Conservation (phyloP, 1,140 invertebrate species). For the Stegodyphus dumicola region DNA sequence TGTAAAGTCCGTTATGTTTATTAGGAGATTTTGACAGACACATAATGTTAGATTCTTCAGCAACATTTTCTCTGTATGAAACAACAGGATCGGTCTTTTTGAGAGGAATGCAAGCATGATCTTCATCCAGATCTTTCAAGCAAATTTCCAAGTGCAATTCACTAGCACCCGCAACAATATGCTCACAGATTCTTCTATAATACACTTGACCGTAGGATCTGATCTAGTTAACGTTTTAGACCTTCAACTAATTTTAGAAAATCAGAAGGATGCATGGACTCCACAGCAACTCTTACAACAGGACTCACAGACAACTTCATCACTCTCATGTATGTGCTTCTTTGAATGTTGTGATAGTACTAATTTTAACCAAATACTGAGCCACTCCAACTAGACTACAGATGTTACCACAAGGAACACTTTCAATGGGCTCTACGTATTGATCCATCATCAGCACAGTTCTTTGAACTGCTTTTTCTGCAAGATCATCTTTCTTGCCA, state of each 20-base stretch:
- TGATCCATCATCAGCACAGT: constrained; percentile 99
- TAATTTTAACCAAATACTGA: constrained; percentile 99
- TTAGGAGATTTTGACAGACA: constrained; percentile 99
- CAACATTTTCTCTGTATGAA: constrained; percentile 98
- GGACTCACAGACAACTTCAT: constrained; percentile 99
- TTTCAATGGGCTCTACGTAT: constrained; percentile 99
- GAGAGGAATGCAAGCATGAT: constrained; percentile 98
- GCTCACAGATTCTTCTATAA: constrained; percentile 99
- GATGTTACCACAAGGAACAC: constrained; percentile 99
- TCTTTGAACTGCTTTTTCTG: constrained; percentile 98
- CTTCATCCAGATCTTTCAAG: constrained; percentile 99
- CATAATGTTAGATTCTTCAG: constrained; percentile 91
- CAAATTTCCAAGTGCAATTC: constrained; percentile 99
- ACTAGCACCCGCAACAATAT: constrained; percentile 99
- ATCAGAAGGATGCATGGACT: constrained; percentile 99
- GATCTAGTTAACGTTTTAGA: constrained; percentile 98
- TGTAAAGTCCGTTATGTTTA: constrained; percentile 99
- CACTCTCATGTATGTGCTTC: constrained; percentile 97
- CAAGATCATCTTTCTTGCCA: constrained; percentile 99
- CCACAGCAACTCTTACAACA: constrained; percentile 98
- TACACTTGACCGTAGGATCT: constrained; percentile 98
- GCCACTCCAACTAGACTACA: constrained; percentile 99
- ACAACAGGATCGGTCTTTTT: constrained; percentile 99
- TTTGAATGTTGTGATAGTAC: constrained; percentile 98
- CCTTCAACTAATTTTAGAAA: constrained; percentile 98